Evolutionary conservation across 2,797 vertebrate species (phyloP).

Genomic region (Pyrocephalus nanus): DNA sequence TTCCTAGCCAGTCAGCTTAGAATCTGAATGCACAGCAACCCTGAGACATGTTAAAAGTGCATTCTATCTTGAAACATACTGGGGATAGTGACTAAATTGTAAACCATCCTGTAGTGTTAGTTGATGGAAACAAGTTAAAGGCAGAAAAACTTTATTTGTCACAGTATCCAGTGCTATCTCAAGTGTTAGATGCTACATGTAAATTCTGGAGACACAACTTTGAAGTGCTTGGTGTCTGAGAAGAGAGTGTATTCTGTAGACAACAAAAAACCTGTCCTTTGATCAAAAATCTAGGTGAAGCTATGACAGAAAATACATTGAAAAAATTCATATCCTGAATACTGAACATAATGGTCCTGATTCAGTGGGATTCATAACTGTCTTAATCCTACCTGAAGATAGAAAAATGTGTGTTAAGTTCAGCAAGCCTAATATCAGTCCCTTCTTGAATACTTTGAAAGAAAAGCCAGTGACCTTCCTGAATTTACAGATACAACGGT

Average conservation of each 20-base stretch:
- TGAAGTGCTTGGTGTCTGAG: neutral
- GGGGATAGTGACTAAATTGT: neutral
- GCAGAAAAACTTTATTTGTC: neutral
- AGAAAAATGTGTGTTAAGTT: neutral
- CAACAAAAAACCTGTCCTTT: neutral
- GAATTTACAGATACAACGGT: neutral
- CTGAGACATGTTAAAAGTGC: neutral
- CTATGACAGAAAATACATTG: neutral
- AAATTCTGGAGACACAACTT: neutral
- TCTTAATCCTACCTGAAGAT: neutral
- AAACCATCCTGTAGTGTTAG: neutral
- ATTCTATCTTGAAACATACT: neutral
- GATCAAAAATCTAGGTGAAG: neutral
- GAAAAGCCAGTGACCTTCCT: neutral
- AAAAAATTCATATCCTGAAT: neutral
- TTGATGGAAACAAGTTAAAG: neutral
- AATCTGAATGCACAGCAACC: neutral
- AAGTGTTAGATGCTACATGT: neutral
- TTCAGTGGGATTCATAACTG: neutral
- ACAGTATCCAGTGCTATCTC: neutral
- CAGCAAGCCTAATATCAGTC: neutral
- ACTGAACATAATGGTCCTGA: neutral
- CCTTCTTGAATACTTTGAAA: neutral
- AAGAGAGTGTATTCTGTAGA: neutral
- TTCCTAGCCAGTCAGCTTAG: neutral